Evolutionary conservation across 1,140 invertebrate genomes (phyloP), one percentile per base, ranked within the genome.

Genomic region (Wasmannia auropunctata): DNA sequence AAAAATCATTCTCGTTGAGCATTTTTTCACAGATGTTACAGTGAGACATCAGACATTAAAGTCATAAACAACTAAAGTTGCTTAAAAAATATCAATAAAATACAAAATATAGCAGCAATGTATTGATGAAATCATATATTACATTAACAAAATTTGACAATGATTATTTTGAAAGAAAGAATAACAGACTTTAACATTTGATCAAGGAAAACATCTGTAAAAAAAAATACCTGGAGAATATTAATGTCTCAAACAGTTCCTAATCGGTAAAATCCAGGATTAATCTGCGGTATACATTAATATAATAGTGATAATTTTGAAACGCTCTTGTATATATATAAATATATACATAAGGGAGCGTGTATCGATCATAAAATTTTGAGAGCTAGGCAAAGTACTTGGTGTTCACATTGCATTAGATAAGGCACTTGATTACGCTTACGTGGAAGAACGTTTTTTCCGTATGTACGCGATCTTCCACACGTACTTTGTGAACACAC

Each of bases 341-440:
- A 1, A n/a, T 2, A 19, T 77, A 46, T 77, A 65, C 14, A 46
- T 31, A 22, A 62, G 22, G n/a, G n/a, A 63, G 28, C n/a, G 16
- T 6, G 11, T 37, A 19, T 34, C 3, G 7, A 34, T 46, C 7
- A 14, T 34, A 67, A 10, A 65, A 80, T 37, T 69, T 14, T 10
- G 76, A 67, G 25, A 67, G 31, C 43, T 22, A 67, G 19, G 14
- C n/a, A 79, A 79, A 25, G 22, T 67, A 25, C 34, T 67, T 51
- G 2, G 8, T 28, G n/a, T 37, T 67, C 46, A 58, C 43, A 46
- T 77, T 40, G 31, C n/a, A 58, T 62, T 62, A 43, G 8, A 58
- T 76, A 77, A 77, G 75, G 75, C 75, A 77, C 75, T 77, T 74
- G 11, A 3, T 76, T 62, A 25, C 56, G 16, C 34, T 76, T 14